Percentiles rank a stretch among this genome's conserved stretches.
Evolutionary conservation across 2,113 vertebrate species (phyloP).

Genomic region (Rhipidura dahli): DNA sequence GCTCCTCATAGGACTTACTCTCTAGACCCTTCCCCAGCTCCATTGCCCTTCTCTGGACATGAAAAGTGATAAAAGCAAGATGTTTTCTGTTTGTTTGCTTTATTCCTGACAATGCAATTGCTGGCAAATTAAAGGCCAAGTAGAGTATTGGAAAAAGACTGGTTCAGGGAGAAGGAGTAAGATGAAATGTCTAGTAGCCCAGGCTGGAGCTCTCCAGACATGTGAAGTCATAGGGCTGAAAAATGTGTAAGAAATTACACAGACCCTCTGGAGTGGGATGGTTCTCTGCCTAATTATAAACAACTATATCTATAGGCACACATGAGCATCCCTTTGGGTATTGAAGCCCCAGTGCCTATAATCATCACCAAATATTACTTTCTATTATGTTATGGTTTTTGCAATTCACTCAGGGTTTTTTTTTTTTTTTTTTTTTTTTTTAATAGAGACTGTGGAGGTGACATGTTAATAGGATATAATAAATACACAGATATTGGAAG

Average conservation of each 20-base stretch:
- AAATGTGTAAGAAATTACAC: neutral
- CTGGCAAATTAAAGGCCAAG: neutral
- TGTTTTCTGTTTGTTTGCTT: neutral
- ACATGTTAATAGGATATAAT: neutral
- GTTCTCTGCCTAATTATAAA: neutral
- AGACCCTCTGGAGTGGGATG: neutral
- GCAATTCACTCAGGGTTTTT: neutral
- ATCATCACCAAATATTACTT: neutral
- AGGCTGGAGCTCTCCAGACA: neutral
- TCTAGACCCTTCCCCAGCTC: neutral
- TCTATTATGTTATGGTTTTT: neutral
- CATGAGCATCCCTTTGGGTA: neutral
- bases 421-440: neutral
- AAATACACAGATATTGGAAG: neutral
- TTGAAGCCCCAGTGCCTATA: neutral
- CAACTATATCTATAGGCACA: neutral
- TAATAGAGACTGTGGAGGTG: neutral
- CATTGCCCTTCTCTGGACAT: neutral
- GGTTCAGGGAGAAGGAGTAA: neutral
- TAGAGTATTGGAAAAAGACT: neutral
- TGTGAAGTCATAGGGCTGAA: neutral
- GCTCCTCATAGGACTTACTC: neutral
- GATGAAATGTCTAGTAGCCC: neutral
- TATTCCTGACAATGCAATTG: neutral
- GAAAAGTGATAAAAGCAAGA: neutral